Percentiles rank a stretch among this genome's conserved stretches.
Conservation (phyloP, 2,888 invertebrate species). For the Melangyna quadrimaculata region DNA sequence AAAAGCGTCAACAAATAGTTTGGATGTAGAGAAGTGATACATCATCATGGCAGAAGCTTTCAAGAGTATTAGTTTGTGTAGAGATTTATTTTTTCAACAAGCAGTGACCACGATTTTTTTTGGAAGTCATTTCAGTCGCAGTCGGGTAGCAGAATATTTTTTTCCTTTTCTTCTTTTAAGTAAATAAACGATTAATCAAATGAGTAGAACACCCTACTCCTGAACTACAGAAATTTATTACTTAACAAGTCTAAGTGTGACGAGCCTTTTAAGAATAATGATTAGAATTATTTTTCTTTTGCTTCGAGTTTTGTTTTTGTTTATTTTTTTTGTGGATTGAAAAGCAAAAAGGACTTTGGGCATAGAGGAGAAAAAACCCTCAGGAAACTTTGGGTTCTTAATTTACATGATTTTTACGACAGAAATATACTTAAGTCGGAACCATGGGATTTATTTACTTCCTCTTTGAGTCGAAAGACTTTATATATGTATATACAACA, state of each 20-base stretch:
- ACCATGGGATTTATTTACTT: constrained; percentile 30
- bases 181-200: constrained; percentile 57
- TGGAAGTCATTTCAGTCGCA: not conserved
- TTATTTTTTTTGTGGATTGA: not conserved
- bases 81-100: constrained; percentile 18
- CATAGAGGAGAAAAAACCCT: not conserved
- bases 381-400: constrained; percentile 26
- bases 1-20: constrained; percentile 19
- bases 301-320: not conserved
- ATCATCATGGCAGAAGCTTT: constrained; percentile 38
- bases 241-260: constrained; percentile 14
- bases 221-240: constrained; percentile 27
- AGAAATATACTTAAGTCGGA: constrained; percentile 16
- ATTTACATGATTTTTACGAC: constrained; percentile 50
- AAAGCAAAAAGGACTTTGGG: not conserved
- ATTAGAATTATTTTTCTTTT: not conserved
- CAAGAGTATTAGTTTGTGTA: constrained; percentile 41
- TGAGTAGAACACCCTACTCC: constrained; percentile 21
- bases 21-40: constrained; percentile 9
- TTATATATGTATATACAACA: not conserved
- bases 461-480: constrained; percentile 13
- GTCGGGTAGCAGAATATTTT: not conserved
- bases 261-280: constrained; percentile 26
- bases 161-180: constrained; percentile 10
- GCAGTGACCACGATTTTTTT: constrained; percentile 34